Evolutionary conservation across 2,797 vertebrate genomes (phyloP), one percentile per base, ranked within the genome.

Genomic region (Emys orbicularis): DNA sequence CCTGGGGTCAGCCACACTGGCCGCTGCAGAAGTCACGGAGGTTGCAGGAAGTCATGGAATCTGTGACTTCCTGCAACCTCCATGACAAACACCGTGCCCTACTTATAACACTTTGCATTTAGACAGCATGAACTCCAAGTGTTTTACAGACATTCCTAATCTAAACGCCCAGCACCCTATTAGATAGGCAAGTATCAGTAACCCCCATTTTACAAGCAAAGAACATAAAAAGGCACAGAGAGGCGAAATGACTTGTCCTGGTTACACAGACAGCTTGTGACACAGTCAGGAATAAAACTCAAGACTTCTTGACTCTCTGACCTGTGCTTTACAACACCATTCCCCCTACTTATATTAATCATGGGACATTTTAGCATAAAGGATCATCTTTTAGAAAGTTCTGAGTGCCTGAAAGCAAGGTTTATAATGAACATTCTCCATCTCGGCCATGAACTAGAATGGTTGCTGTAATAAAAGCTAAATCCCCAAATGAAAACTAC

Each of bases 91-190:
- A 54, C 54, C 9, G 9, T 23, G 23, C 54, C 23, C 21, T 25
- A 54, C 93, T 93, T 93, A 81, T 8, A 89, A 92, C 3, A 1
- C 95, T 96, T 92, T 85, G 91, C 91, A 97, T 95, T 92, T 91
- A 37, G 89, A 86, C 6, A 49, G 92, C 84, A 47, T 52, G 72
- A 96, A 87, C 89, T 91, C 96, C 53, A 72, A 59, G 18, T 9
- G 82, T 13, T 93, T 84, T n/a, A 47, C 41, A 49, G 81, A 49
- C n/a, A 1, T 5, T 31, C 88, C 59, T 82, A 83, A 89, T 82
- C 89, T 90, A 81, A 57, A 86, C 80, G 85, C 87, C 89, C 81
- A 79, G 84, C 3, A 31, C 1, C 7, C 50, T 5, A 11, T 41
- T 59, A 59, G 5, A 87, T 16, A 77, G 88, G 83, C 88, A 27